These are phyloP conservation scores for Agrenia bidenticulata DNA, from an alignment of 2,888 invertebrate species.

Conservation along the genomic window DNA sequence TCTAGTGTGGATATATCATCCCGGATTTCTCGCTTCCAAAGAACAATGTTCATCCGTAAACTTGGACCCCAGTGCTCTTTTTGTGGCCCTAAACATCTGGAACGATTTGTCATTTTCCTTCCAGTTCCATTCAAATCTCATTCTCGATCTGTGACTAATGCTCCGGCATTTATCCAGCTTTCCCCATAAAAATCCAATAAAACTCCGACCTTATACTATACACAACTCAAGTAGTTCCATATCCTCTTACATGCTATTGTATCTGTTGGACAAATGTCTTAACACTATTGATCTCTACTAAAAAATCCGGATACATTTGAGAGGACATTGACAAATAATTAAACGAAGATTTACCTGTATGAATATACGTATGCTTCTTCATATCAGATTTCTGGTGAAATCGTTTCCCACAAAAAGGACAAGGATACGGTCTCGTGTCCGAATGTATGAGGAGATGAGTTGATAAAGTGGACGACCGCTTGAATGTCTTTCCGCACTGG, in stretches of 20 bases:
- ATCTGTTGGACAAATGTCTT: not conserved
- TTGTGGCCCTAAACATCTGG: constrained; percentile 16
- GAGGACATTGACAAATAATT: not conserved
- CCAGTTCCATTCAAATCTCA: constrained; percentile 1
- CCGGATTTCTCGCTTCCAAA: constrained; percentile 14
- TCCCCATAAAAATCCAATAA: no score
- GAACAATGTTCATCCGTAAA: constrained; percentile 11
- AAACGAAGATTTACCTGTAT: constrained; percentile 69
- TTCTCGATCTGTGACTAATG: constrained; percentile 7
- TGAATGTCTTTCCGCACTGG: constrained; percentile 86
- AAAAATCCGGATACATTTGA: not conserved
- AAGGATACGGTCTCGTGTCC: constrained; percentile 90
- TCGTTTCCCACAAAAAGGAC: constrained; percentile 89
- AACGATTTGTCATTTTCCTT: constrained; percentile 8
- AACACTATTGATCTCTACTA: not conserved
- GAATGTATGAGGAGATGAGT: constrained; percentile 97
- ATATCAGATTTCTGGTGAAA: constrained; percentile 99
- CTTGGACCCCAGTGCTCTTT: constrained; percentile 4
- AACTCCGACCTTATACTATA: no score
- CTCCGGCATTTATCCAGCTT: not conserved
- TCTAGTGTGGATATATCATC: not conserved
- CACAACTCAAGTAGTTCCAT: not conserved
- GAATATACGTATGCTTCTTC: constrained; percentile 99
- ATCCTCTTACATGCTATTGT: not conserved
- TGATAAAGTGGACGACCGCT: constrained; percentile 89